Evolutionary conservation across 2,113 vertebrate species (phyloP).

Genomic region (Sula dactylatra): DNA sequence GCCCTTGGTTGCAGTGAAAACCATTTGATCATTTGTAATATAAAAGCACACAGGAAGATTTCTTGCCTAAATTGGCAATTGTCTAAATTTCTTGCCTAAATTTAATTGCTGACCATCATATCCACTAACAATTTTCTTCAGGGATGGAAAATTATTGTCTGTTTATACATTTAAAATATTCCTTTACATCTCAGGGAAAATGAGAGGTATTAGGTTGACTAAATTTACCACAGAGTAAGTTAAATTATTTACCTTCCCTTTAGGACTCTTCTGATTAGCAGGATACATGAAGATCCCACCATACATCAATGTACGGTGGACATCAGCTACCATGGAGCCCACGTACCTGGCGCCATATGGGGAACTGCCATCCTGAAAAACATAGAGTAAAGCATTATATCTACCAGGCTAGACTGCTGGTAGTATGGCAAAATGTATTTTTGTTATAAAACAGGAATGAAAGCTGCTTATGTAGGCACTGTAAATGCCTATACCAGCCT

Average conservation of each 20-base stretch:
- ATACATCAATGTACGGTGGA: slow-evolving; percentile 94
- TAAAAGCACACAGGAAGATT: neutral
- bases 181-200: neutral
- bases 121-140: neutral
- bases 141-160: neutral
- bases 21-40: neutral
- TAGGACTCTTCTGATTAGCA: slow-evolving; percentile 91
- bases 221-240: slow-evolving; percentile 54
- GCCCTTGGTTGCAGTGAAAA: neutral
- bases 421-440: neutral
- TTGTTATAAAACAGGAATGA: neutral
- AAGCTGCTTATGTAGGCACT: neutral
- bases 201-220: neutral
- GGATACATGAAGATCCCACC: slow-evolving; percentile 98
- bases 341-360: slow-evolving; percentile 92
- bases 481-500: neutral
- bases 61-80: neutral
- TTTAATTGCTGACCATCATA: rapidly evolving
- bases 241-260: slow-evolving; percentile 86
- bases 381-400: neutral
- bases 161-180: neutral
- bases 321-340: slow-evolving; percentile 96
- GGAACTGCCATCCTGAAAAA: slow-evolving; percentile 82
- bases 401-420: neutral
- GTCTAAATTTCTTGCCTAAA: neutral